Evolutionary conservation across 2,113 vertebrate genomes (phyloP).

Genomic region (Rutilus rutilus): DNA sequence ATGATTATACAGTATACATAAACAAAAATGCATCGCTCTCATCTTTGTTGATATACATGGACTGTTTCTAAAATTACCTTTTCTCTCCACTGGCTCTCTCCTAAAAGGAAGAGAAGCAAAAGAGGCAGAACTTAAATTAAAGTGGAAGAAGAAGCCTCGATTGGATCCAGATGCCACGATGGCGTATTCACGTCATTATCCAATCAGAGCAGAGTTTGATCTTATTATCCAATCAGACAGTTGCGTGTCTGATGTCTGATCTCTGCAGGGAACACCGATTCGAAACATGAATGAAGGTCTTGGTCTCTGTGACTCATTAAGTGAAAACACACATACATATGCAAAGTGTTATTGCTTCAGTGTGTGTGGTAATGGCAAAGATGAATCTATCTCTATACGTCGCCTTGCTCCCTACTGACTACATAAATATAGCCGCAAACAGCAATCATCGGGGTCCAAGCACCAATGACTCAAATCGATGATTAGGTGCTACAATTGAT

Average conservation of each 20-base stretch:
- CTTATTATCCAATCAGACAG: slow-evolving; percentile 73
- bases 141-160: slow-evolving; percentile 63
- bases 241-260: slow-evolving; percentile 56
- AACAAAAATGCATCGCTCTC: slow-evolving; percentile 40
- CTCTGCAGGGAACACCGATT: slow-evolving; percentile 61
- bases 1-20: background rate
- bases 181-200: slow-evolving; percentile 60
- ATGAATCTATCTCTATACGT: background rate
- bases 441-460: background rate
- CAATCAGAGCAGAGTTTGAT: slow-evolving; percentile 54
- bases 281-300: slow-evolving; percentile 65
- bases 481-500: background rate
- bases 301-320: slow-evolving; percentile 26
- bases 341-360: background rate
- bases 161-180: slow-evolving; percentile 73
- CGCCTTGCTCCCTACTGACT: background rate
- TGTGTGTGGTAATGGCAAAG: background rate
- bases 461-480: background rate
- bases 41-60: slow-evolving; percentile 52
- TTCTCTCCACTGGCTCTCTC: slow-evolving; percentile 53
- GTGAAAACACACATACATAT: slow-evolving; percentile 53
- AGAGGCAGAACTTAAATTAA: background rate
- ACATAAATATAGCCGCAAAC: background rate
- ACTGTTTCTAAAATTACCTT: slow-evolving; percentile 54
- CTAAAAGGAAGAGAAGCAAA: slow-evolving; percentile 40